Base-by-base conservation (phyloP, 2,888 invertebrate species). In the Ochropacha duplaris region DNA sequence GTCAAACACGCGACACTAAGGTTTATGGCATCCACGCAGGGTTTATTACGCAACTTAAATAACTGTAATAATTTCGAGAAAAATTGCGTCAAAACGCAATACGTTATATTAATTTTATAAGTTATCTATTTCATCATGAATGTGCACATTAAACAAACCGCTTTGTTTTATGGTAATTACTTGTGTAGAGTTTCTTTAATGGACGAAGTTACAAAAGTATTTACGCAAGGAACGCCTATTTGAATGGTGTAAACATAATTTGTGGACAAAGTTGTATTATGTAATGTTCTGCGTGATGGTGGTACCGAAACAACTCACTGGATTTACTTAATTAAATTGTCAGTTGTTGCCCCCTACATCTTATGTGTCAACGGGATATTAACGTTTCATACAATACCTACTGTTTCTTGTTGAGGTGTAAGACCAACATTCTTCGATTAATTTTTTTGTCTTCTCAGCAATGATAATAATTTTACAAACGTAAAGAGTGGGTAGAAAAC, bases 191-290 rank as follows among this genome's bases (percentile, higher is more conserved):
- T 87, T 87, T 81, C 82, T 84, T 81, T 88, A 88, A 90, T 88
- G 87, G 88, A 85, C 77, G 82, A 77, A 88, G 85, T 89, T 90
- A 74, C 80, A 81, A 83, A 88, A 88, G 87, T 88, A 88, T 88
- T 86, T 85, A 84, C 82, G 81, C 84, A 86, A 79, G 74, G 75
- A 83, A 81, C 81, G 84, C 84, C 84, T 87, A 90, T 89, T 86
- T 84, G 83, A 88, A 87, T 87, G 86, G 86, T 87, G 88, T 86
- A 89, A 88, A 90, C 84, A 83, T 88, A 87, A 90, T 89, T 90
- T 90, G 89, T 88, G 85, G 86, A 76, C 74, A 79, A 90, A 90
- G 83, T 90, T 90, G 70, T 72, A 74, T 79, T n/a, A 81, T 84
- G 81, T 88, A 86, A 87, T 86, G 87, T 84, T 83, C 80, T 74